phyloP scores from a whole-genome alignment of 2,113 vertebrate species.

The Cavia aperea region DNA sequence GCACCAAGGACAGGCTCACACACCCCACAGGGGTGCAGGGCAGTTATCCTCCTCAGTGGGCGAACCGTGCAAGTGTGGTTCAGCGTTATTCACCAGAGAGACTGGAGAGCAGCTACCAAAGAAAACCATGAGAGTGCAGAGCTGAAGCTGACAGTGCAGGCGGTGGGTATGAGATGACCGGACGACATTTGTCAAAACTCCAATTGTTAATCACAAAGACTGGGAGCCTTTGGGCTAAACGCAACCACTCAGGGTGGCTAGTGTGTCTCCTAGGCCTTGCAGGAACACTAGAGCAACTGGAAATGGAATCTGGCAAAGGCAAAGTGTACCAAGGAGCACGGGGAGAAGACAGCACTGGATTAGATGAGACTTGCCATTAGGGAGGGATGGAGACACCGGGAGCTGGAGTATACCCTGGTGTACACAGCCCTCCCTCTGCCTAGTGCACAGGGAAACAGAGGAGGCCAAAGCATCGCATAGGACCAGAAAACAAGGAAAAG shows the following conservation, averaged over 20 bases:
- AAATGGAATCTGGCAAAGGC: not conserved
- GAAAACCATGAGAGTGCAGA: not conserved
- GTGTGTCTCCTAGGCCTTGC: not conserved
- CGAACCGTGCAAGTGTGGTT: not conserved
- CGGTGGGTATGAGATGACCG: not conserved
- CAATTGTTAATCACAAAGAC: not conserved
- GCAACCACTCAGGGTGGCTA: not conserved
- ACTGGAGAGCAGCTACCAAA: not conserved
- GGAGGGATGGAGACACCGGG: not conserved
- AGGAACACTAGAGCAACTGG: not conserved
- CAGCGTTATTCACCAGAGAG: not conserved
- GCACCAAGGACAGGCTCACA: not conserved
- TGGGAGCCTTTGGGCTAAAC: not conserved
- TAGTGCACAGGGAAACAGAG: not conserved
- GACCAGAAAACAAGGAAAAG: not conserved
- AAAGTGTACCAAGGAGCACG: not conserved
- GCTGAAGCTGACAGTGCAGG: not conserved
- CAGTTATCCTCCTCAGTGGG: not conserved
- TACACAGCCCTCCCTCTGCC: not conserved
- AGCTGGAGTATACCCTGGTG: not conserved
- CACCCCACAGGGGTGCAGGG: not conserved
- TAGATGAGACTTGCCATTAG: not conserved
- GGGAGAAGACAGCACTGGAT: not conserved
- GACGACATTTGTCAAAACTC: not conserved
- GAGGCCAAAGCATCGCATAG: not conserved